Conservation (phyloP, 2,113 vertebrate species). For the Mesocricetus auratus region DNA sequence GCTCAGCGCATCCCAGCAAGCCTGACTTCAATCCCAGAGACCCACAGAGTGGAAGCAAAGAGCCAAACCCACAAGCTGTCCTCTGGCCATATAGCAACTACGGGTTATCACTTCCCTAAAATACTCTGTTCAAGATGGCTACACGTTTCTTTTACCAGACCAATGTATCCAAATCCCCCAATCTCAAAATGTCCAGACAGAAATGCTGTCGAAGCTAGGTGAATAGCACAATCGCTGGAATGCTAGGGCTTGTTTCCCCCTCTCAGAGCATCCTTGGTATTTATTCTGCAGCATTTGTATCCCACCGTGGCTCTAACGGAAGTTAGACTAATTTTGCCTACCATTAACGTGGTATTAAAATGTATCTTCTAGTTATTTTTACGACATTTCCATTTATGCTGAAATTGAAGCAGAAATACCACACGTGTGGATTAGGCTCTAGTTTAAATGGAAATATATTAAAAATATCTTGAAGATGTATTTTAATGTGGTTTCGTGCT, state of each 20-base stretch:
- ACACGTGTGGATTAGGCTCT: background rate
- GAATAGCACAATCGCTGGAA: background rate
- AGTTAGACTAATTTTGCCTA: background rate
- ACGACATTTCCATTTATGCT: background rate
- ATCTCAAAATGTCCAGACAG: background rate
- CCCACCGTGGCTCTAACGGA: background rate
- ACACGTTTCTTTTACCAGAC: background rate
- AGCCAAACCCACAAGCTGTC: background rate
- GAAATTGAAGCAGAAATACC: background rate
- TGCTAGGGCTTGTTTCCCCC: background rate
- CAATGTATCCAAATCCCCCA: background rate
- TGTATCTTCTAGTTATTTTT: slow-evolving; percentile 23
- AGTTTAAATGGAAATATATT: slow-evolving; percentile 30
- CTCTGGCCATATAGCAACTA: background rate
- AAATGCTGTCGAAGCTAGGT: background rate
- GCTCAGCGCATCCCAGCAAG: background rate
- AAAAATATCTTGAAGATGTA: background rate
- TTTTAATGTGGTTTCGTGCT: background rate
- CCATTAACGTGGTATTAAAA: background rate
- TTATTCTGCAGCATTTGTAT: background rate
- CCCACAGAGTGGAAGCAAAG: background rate
- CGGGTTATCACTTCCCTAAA: background rate
- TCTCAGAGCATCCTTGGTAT: background rate
- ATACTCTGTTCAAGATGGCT: background rate
- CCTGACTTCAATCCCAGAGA: background rate